Evolutionary conservation across 2,113 vertebrate genomes (phyloP), one percentile per base, ranked within the genome.

Genomic region (Boulengerochromis microlepis): DNA sequence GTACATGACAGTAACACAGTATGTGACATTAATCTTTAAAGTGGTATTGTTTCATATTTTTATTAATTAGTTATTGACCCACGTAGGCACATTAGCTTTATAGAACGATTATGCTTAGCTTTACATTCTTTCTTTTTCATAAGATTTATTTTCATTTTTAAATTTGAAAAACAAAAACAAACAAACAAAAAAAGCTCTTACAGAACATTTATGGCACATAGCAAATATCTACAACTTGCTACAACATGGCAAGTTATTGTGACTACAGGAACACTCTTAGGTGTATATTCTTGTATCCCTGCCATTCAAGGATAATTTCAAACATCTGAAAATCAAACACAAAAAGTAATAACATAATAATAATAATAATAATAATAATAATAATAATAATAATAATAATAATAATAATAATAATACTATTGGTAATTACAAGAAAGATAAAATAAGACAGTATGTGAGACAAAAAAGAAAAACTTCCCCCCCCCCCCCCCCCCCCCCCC

Each of bases 401-500:
- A 54, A 56, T 50, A 50, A 50, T 18, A 50, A 50, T 1, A 45
- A 18, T 47, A 45, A 42, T 13, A n/a, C n/a, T 31, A 59, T 4
- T 61, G 5, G 8, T 18, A 61, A 33, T 61, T 3, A 18, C 15
- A 31, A 61, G 16, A 33, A 61, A 31, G 16, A 10, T 33, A 33
- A 18, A 31, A 19, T 61, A 61, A 61, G 26, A 61, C 57, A 61
- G 5, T 33, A 61, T 33, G 57, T 61, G 57, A 61, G 16, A 61
- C 26, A 18, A 61, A 4, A 59, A 56, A 24, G 3, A 22, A 22
- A 8, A 16, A 4, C 42, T 15, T 4, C 0, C 42, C 13, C 6
- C 1, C 38, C 4, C 29, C 0, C 29, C 29, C 29, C 4, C 4
- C n/a, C n/a, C n/a, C n/a, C n/a, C n/a, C n/a, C n/a, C n/a, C n/a